Conservation (phyloP, 2,797 vertebrate genomes). For the Melanotaenia pygmaea region DNA sequence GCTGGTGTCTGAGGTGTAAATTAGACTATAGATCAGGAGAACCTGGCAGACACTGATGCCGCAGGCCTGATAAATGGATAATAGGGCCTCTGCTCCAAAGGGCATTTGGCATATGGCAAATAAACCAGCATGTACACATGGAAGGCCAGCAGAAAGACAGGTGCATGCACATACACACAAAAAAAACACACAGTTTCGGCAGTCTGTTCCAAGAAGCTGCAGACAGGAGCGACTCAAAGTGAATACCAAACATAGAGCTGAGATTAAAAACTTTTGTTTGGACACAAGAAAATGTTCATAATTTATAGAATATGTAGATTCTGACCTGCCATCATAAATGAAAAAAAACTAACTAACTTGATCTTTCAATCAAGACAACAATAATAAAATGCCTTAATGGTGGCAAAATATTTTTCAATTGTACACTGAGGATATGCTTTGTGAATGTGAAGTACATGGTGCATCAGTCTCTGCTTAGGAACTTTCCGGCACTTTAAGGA, state of each 20-base stretch:
- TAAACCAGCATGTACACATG: slow-evolving; percentile 49
- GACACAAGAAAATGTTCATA: background rate
- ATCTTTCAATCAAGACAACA: too few species aligned
- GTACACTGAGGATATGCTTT: too few species aligned
- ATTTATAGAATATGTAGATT: background rate
- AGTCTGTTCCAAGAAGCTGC: slow-evolving; percentile 30
- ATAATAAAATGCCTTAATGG: too few species aligned
- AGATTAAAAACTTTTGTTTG: slow-evolving; percentile 8
- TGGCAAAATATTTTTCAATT: too few species aligned
- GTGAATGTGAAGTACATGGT: too few species aligned
- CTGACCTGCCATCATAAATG: too few species aligned
- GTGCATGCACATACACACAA: slow-evolving; percentile 12
- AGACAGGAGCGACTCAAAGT: slow-evolving; percentile 49
- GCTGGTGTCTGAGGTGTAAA: slow-evolving; percentile 62
- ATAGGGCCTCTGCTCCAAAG: slow-evolving; percentile 57
- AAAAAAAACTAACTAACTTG: too few species aligned
- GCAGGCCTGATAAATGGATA: slow-evolving; percentile 69
- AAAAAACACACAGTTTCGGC: slow-evolving; percentile 14
- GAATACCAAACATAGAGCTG: slow-evolving; percentile 46
- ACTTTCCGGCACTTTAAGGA: too few species aligned
- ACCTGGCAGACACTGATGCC: slow-evolving; percentile 50
- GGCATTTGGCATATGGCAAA: slow-evolving; percentile 66
- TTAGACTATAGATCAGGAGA: slow-evolving; percentile 63
- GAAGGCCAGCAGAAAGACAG: slow-evolving; percentile 49
- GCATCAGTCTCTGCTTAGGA: too few species aligned